These are phyloP conservation scores for Triops cancriformis DNA, from an alignment of 1,140 invertebrate species.

Conservation along the genomic window DNA sequence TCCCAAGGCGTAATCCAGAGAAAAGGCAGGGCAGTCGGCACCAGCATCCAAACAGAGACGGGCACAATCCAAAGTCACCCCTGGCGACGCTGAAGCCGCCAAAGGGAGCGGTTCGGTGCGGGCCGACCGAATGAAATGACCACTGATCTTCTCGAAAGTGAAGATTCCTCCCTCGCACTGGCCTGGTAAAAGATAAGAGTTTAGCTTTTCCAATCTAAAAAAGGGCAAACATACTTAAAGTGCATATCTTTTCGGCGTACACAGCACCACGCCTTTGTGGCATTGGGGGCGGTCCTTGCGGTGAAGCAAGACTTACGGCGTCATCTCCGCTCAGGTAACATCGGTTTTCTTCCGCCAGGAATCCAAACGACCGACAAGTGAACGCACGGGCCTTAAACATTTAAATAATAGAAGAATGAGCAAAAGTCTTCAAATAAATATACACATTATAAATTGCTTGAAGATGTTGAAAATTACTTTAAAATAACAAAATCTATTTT, in stretches of 20 bases:
- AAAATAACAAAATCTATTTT: too few relatives aligned
- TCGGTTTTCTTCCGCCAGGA: conserved; percentile 37
- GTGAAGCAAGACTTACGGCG: conserved; percentile 38
- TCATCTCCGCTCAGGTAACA: conserved; percentile 46
- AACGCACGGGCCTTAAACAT: conserved; percentile 37
- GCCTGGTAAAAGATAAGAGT: background rate
- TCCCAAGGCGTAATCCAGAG: conserved; percentile 42
- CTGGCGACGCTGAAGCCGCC: conserved; percentile 36
- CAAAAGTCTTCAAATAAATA: too few relatives aligned
- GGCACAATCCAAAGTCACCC: conserved; percentile 40
- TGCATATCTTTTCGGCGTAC: conserved; percentile 43
- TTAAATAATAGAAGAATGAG: too few relatives aligned
- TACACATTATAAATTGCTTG: too few relatives aligned
- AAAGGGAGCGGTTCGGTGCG: conserved; percentile 38
- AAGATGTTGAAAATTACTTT: too few relatives aligned
- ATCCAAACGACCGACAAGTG: conserved; percentile 41
- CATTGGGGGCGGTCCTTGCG: conserved; percentile 29
- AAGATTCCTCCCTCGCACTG: conserved; percentile 44
- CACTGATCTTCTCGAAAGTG: conserved; percentile 46
- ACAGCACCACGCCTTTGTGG: conserved; percentile 34
- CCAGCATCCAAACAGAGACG: conserved; percentile 39
- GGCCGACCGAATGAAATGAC: conserved; percentile 42
- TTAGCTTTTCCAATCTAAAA: background rate
- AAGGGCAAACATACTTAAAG: conserved; percentile 37
- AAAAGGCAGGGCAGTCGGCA: conserved; percentile 44